A percentile compares a stretch with the other conserved stretches of the same genome.
phyloP scores from a whole-genome alignment of 2,888 invertebrate genomes.

The Macrosoma leucophasiata region DNA sequence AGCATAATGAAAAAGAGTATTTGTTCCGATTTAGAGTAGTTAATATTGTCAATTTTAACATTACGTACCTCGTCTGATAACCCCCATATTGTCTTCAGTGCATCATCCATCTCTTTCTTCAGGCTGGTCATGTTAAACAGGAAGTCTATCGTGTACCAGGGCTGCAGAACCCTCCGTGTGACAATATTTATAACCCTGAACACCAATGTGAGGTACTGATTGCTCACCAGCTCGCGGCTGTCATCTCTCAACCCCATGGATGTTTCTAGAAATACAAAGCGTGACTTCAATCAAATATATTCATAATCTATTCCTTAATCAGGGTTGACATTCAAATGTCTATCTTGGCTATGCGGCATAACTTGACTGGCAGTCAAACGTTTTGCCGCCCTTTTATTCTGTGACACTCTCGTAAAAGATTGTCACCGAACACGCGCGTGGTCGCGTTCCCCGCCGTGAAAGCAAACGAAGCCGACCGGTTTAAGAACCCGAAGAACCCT shows the following conservation, averaged over 20 bases:
- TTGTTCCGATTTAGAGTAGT: not conserved
- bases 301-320: not conserved
- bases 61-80: slow-evolving; percentile 1
- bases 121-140: not conserved
- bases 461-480: too few relatives aligned
- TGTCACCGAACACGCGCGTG: too few relatives aligned
- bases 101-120: slow-evolving; percentile 5
- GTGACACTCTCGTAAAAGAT: too few relatives aligned
- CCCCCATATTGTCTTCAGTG: slow-evolving; percentile 1
- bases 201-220: slow-evolving; percentile 10
- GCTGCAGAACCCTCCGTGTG: slow-evolving; percentile 3
- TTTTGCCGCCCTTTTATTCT: too few relatives aligned
- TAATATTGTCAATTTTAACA: not conserved
- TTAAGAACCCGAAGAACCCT: too few relatives aligned
- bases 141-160: slow-evolving; percentile 1
- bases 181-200: slow-evolving; percentile 10
- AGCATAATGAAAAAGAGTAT: too few relatives aligned
- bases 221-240: slow-evolving; percentile 4
- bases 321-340: too few relatives aligned
- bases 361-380: too few relatives aligned
- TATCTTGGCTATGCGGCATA: too few relatives aligned
- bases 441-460: too few relatives aligned
- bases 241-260: slow-evolving; percentile 14
- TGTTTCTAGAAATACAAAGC: slow-evolving; percentile 18
- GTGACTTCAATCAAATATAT: too few relatives aligned